A percentile compares a stretch with the other conserved stretches of the same genome.
Conservation (phyloP, 2,888 invertebrate species). For the Drosophila anceps region DNA sequence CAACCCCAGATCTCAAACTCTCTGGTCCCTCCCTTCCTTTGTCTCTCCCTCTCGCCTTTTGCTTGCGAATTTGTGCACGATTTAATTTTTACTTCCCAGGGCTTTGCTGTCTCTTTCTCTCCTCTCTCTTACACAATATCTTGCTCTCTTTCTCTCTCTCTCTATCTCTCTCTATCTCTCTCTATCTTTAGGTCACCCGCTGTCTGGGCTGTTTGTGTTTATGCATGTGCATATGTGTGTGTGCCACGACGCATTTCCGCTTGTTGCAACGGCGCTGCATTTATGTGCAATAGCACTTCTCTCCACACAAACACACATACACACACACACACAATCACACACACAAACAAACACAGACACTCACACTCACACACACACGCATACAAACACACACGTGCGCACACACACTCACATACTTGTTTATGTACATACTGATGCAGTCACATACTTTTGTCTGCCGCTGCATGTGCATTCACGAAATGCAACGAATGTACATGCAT, state of each 20-base stretch:
- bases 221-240: conserved; percentile 37
- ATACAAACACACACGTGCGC: not conserved
- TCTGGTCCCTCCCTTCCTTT: not conserved
- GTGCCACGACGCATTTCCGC: conserved; percentile 66
- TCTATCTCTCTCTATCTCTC: not conserved
- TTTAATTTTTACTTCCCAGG: conserved; percentile 62
- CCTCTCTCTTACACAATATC: conserved; percentile 9
- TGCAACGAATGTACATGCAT: conserved; percentile 7
- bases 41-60: conserved; percentile 1
- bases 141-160: not conserved
- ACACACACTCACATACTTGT: conserved; percentile 1
- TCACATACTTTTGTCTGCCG: not conserved
- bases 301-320: not conserved
- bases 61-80: conserved; percentile 59
- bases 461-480: not conserved
- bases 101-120: conserved; percentile 25
- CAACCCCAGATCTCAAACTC: not conserved
- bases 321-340: too few relatives aligned
- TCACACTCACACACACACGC: not conserved
- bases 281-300: conserved; percentile 33
- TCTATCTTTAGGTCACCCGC: conserved; percentile 23
- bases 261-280: conserved; percentile 53
- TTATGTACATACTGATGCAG: conserved; percentile 7
- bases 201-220: conserved; percentile 56
- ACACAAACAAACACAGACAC: not conserved